Evolutionary conservation across 1,140 invertebrate genomes (phyloP), one percentile per base, ranked within the genome.

Genomic region (Camponotus floridanus): DNA sequence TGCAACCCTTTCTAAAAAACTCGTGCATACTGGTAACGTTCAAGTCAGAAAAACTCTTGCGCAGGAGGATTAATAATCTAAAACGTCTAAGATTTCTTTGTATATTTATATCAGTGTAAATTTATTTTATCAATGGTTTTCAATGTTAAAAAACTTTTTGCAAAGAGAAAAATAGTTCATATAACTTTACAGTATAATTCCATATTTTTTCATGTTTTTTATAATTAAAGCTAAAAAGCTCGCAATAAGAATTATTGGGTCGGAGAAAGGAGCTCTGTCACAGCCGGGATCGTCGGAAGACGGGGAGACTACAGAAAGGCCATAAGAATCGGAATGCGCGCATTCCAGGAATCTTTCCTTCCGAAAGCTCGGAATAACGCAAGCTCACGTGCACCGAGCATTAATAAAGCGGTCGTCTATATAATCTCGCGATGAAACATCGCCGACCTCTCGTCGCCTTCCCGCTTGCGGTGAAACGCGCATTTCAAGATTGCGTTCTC

Each of bases 401-500:
- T 83, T 74, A 83, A 83, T 83, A 83, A 74, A 83, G 26, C 68
- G 55, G 68, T 74, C 68, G 68, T 33, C 15, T 51, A 18, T 4
- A 18, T 51, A 51, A 15, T 51, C 15, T 57, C 33, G 51, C 71
- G 8, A 55, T 36, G 71, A 59, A 59, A 59, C 71, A 39, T 33
- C 51, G 8, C 2, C 70, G 9, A 26, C 26, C 7, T 8, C 8
- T 6, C 51, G 39, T 68, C 31, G 42, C 45, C 42, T 36, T 65
- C 31, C 42, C 31, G 62, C 26, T 39, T n/a, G 61, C n/a, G 57
- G 76, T 57, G 21, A 36, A 80, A 55, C 26, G 33, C 18, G 68
- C 79, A 74, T 83, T 74, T 83, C 79, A 33, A 61, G 68, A 81
- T 81, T 81, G 67, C 79, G 33, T 73, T 65, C 64, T 13, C 15